phyloP scores from a whole-genome alignment of 23 tunicate genomes.

The Phallusia fumigata region DNA sequence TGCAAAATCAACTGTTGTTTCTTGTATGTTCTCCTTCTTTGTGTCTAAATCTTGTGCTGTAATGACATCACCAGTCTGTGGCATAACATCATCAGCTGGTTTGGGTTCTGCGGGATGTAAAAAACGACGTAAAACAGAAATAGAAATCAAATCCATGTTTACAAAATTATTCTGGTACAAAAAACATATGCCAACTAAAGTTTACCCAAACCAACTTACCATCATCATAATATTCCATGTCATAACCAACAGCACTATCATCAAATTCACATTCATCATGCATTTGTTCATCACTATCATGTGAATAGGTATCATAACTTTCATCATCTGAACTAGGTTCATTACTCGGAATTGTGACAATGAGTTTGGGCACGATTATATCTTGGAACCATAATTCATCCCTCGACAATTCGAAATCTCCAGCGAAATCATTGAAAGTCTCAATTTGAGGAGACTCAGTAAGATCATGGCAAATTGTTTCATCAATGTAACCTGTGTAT shows the following conservation, averaged over 20 bases:
- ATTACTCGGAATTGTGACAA: not conserved
- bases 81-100: not conserved
- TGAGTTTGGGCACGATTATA: not conserved
- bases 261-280: not conserved
- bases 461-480: no score
- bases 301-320: not conserved
- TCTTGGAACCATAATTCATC: not conserved
- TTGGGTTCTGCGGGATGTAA: not conserved
- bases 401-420: not conserved
- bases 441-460: not conserved
- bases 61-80: not conserved
- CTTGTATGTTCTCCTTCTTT: not conserved
- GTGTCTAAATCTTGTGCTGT: not conserved
- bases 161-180: no score
- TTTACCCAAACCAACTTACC: no score
- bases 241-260: not conserved
- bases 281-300: not conserved
- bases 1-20: not conserved
- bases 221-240: not conserved
- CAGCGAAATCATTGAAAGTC: not conserved
- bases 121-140: no score
- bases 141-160: no score
- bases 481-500: no score
- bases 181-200: no score
- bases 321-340: constrained; percentile 3